Conservation (phyloP, 2,797 vertebrate genomes). For the Nyctibius grandis region DNA sequence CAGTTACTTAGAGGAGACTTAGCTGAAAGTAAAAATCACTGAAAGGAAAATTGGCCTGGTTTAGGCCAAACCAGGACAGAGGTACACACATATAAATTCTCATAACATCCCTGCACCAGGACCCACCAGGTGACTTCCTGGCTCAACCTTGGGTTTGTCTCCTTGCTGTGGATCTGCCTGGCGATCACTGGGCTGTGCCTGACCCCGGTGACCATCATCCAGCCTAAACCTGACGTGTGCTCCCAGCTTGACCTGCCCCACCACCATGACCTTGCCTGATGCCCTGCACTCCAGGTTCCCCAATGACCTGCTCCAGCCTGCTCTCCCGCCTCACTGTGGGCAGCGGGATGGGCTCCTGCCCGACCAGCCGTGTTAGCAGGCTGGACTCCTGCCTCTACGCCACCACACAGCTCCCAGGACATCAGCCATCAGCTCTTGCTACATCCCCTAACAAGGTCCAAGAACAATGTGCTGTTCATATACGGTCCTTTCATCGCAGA, state of each 20-base stretch:
- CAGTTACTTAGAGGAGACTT: no score
- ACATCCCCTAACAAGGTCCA: accelerated
- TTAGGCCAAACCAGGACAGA: no score
- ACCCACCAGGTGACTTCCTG: not conserved
- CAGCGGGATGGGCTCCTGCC: not conserved
- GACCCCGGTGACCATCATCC: accelerated
- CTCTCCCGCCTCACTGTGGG: not conserved
- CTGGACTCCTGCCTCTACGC: not conserved
- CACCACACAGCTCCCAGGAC: not conserved
- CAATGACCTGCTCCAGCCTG: not conserved
- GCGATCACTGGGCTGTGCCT: accelerated
- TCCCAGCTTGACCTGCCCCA: not conserved
- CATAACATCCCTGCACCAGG: not conserved
- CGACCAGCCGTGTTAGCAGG: not conserved
- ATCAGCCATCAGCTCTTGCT: not conserved
- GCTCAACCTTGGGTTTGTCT: not conserved
- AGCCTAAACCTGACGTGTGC: accelerated
- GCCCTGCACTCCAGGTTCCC: not conserved
- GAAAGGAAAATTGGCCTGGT: no score
- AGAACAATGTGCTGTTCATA: accelerated
- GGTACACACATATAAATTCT: not conserved
- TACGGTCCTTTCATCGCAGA: not conserved
- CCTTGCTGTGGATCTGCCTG: not conserved
- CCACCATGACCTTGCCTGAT: not conserved
- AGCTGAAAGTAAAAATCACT: no score